Evolutionary conservation across 92 coral and sea anemone species (phyloP), one percentile per base, ranked within the genome.

Genomic region (Muricea muricata): DNA sequence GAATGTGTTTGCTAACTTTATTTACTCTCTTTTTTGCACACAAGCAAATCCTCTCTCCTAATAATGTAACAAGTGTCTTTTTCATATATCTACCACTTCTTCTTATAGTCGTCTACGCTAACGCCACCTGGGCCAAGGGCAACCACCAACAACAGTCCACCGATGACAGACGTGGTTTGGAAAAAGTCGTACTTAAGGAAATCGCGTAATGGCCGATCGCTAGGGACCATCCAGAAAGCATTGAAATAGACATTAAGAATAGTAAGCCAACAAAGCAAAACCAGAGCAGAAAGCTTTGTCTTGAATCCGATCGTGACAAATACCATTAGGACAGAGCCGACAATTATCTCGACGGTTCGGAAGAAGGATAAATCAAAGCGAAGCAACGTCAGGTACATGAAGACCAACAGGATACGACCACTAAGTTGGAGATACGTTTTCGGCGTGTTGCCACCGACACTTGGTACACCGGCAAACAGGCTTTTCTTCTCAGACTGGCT

Each of bases 41-140:
- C 26, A 14, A 37, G 15, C 40, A 34, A 10, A 70, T 42, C 42
- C 42, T n/a, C 21, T n/a, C 11, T 5, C 47, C 21, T 24, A 25
- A 14, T 37, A n/a, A n/a, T n/a, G n/a, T n/a, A 34, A 70, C 39
- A 26, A 34, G 30, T 78, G 21, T 39, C 45, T 14, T 71, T 71
- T 55, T 17, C n/a, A 73, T 24, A 52, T 50, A 32, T 50, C 71
- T 86, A 97, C 99, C 99, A 97, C 68, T 97, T 97, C 84, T 97
- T 97, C 88, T 97, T 97, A 80, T 97, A 97, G 65, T 97, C 99
- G 75, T 97, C 99, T 24, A 97, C 99, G 29, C 99, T 97, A 33
- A 97, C 99, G 14, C 99, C 99, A 28, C 99, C 99, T 7, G 99
- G 99, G 15, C 99, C 99, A 31, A 97, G 90, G 28, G 99, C 98